Evolutionary conservation across 2,888 invertebrate species (phyloP).

Genomic region (Zelleria hepariella): DNA sequence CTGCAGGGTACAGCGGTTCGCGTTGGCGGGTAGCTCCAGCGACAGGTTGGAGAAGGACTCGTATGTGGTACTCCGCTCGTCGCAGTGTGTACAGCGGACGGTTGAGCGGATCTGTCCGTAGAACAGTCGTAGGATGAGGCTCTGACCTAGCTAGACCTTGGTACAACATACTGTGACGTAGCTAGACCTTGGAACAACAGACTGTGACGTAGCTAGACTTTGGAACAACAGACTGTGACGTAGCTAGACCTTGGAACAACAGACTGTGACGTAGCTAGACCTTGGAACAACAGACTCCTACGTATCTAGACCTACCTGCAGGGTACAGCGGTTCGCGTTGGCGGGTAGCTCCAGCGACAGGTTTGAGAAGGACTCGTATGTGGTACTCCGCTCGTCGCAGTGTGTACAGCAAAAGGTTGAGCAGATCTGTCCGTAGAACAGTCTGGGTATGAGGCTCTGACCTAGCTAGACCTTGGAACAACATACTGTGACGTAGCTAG

Average conservation of each 20-base stretch:
- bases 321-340: slow-evolving; percentile 73
- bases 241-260: no score
- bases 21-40: slow-evolving; percentile 78
- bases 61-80: slow-evolving; percentile 83
- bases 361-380: slow-evolving; percentile 92
- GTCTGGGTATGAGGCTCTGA: no score
- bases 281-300: no score
- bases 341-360: slow-evolving; percentile 84
- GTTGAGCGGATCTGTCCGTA: slow-evolving; percentile 90
- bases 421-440: slow-evolving; percentile 89
- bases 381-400: slow-evolving; percentile 83
- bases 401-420: slow-evolving; percentile 83
- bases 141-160: no score
- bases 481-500: no score
- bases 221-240: no score
- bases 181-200: no score
- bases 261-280: no score
- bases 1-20: slow-evolving; percentile 74
- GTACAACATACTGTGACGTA: no score
- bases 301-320: no score
- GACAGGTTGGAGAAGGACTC: slow-evolving; percentile 92
- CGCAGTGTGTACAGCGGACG: slow-evolving; percentile 81
- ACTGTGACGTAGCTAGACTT: no score
- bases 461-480: no score
- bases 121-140: slow-evolving; percentile 82